These are phyloP conservation scores for Scaeva pyrastri DNA, from an alignment of 2,888 invertebrate genomes.

Conservation along the genomic window DNA sequence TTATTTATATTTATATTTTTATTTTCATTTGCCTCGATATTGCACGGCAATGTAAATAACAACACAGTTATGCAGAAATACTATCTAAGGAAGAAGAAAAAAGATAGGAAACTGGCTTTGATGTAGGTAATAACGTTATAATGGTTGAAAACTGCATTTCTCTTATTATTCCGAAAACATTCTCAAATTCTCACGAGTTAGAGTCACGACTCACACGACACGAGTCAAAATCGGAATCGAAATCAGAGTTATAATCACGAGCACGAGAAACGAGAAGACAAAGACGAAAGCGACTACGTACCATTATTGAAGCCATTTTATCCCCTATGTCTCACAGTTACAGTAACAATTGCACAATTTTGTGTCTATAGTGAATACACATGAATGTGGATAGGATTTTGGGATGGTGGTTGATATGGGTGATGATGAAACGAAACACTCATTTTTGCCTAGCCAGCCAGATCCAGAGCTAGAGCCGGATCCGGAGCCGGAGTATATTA, in stretches of 20 bases:
- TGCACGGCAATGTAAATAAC: conserved; percentile 72
- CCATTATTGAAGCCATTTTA: neutral
- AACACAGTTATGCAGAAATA: conserved; percentile 72
- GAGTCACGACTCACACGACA: neutral
- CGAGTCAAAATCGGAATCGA: too few species aligned
- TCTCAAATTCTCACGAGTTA: conserved; percentile 9
- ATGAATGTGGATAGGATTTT: neutral
- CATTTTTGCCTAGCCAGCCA: neutral
- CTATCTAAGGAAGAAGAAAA: conserved; percentile 53
- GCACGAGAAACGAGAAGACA: too few species aligned
- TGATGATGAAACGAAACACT: conserved; percentile 2
- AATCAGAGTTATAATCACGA: too few species aligned
- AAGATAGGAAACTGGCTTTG: conserved; percentile 58
- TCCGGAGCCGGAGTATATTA: conserved; percentile 26
- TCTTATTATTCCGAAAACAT: conserved; percentile 72
- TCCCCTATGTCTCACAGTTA: conserved; percentile 18
- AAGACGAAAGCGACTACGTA: too few species aligned
- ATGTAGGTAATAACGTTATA: neutral
- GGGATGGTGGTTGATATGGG: conserved; percentile 14
- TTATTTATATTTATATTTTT: too few species aligned
- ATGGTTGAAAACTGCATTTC: conserved; percentile 64
- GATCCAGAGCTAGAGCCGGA: too few species aligned
- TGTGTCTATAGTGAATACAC: neutral
- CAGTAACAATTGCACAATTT: conserved; percentile 28
- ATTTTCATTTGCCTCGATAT: conserved; percentile 40